Conservation (phyloP, 2,888 invertebrate genomes). For the Xylota segnis region DNA sequence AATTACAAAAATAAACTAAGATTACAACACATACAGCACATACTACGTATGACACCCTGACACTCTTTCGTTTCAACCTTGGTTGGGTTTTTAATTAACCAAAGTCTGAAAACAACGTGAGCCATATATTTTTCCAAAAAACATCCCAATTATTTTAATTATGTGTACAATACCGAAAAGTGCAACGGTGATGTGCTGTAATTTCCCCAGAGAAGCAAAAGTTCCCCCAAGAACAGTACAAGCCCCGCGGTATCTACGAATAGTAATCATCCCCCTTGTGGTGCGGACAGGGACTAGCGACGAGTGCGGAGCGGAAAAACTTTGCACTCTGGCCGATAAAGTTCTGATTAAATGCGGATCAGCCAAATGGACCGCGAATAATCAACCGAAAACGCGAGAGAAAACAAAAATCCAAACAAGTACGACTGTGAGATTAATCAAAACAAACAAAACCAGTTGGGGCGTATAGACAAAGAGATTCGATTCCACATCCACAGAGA, state of each 20-base stretch:
- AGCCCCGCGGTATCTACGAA: background rate
- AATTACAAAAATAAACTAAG: constrained; percentile 3
- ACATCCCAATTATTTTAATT: background rate
- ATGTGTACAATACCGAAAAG: background rate
- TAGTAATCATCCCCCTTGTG: background rate
- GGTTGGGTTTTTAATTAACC: background rate
- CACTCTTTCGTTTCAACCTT: background rate
- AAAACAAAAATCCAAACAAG: constrained; percentile 34
- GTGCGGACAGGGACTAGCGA: background rate
- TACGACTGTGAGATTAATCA: constrained; percentile 39
- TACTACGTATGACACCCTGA: background rate
- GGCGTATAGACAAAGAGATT: constrained; percentile 11
- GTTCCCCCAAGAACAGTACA: background rate
- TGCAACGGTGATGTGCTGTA: background rate
- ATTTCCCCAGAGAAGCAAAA: background rate
- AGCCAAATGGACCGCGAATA: constrained; percentile 36
- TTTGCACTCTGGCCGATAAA: constrained; percentile 34
- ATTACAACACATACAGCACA: too few species aligned
- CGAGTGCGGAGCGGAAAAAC: background rate
- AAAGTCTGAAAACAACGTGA: background rate
- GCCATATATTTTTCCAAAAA: background rate
- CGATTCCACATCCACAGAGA: background rate
- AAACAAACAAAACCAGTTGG: constrained; percentile 64
- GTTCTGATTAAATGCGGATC: constrained; percentile 38
- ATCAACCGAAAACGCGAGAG: constrained; percentile 44